Evolutionary conservation across 2,113 vertebrate species (phyloP).

Genomic region (Oreocharis arfaki): DNA sequence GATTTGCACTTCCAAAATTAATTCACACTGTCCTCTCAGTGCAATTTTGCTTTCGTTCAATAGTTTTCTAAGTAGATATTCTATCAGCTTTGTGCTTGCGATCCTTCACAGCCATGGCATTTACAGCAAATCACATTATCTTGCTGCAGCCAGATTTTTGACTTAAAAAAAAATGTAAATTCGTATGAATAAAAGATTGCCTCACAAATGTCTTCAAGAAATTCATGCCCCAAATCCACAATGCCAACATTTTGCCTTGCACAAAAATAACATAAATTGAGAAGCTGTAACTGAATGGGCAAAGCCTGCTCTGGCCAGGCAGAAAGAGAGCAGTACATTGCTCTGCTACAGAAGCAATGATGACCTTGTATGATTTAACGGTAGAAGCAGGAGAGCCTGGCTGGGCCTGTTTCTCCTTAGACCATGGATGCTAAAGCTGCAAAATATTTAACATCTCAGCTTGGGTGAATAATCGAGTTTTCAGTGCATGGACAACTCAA

Average conservation of each 20-base stretch:
- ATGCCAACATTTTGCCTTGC: neutral
- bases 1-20: neutral
- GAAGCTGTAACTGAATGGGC: neutral
- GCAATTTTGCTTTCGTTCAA: neutral
- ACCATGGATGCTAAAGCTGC: neutral
- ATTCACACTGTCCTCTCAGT: neutral
- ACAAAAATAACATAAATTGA: neutral
- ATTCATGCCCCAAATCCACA: neutral
- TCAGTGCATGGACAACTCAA: neutral
- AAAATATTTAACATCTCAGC: neutral
- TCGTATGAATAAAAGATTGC: conserved; percentile 41
- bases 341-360: neutral
- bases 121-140: conserved; percentile 25
- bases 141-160: conserved; percentile 23
- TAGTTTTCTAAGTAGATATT: neutral
- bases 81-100: neutral
- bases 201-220: conserved; percentile 18
- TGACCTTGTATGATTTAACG: neutral
- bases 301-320: neutral
- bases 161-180: neutral
- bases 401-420: neutral
- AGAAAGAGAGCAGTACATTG: neutral
- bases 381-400: neutral
- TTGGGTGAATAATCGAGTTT: neutral
- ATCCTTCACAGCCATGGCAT: conserved; percentile 11